phyloP scores from a whole-genome alignment of 2,113 vertebrate genomes.

The Hydrolagus affinis region DNA sequence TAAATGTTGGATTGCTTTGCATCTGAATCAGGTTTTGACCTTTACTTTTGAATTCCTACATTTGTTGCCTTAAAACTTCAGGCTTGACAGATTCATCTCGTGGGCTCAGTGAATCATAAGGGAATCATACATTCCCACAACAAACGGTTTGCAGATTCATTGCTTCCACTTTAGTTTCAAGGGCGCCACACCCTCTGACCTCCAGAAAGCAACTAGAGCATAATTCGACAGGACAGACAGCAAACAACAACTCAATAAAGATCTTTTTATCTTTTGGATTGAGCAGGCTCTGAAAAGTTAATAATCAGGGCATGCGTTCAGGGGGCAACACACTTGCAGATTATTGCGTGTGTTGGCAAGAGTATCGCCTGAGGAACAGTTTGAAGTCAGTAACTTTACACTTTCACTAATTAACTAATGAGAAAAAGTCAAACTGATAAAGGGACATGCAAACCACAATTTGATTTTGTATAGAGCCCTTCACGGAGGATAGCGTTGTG shows the following conservation, averaged over 20 bases:
- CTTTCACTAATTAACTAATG: not conserved
- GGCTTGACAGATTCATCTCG: not conserved
- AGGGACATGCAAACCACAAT: too few relatives aligned
- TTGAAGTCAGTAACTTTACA: not conserved
- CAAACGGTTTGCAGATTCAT: not conserved
- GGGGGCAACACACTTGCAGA: not conserved
- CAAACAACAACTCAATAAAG: not conserved
- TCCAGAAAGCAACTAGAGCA: not conserved
- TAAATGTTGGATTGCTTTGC: not conserved
- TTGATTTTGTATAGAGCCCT: too few relatives aligned
- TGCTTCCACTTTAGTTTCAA: not conserved
- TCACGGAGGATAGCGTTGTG: too few relatives aligned
- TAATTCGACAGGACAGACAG: not conserved
- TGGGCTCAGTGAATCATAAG: constrained; percentile 15
- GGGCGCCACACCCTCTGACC: not conserved
- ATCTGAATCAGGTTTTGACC: not conserved
- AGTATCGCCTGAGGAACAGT: not conserved
- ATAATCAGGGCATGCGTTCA: not conserved
- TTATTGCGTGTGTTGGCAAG: not conserved
- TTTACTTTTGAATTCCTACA: not conserved
- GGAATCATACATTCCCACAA: not conserved
- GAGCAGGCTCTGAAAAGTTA: not conserved
- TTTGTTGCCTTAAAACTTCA: not conserved
- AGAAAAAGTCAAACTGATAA: too few relatives aligned
- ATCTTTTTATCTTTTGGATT: too few relatives aligned